phyloP scores from a whole-genome alignment of 2,888 invertebrate species.

The Mythimna pallens region DNA sequence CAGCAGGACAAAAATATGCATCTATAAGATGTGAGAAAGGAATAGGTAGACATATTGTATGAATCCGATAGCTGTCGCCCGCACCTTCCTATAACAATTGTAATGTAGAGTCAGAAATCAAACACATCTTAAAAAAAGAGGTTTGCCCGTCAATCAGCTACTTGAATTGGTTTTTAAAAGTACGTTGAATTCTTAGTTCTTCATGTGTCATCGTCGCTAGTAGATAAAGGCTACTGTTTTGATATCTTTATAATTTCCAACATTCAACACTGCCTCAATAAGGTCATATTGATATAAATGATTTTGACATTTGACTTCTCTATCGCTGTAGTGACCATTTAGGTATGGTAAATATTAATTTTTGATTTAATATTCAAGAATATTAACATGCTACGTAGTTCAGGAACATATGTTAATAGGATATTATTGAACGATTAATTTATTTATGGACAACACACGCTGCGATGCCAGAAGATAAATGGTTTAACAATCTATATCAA shows the following conservation, averaged over 20 bases:
- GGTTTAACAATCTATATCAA: conserved; percentile 35
- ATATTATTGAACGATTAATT: conserved; percentile 37
- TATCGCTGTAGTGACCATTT: conserved; percentile 21
- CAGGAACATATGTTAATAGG: conserved; percentile 27
- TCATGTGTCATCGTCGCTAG: neutral
- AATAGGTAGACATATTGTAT: too few species aligned
- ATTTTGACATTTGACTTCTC: conserved; percentile 45
- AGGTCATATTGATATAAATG: conserved; percentile 33
- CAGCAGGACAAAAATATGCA: too few species aligned
- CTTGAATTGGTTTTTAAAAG: neutral
- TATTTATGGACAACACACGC: conserved; percentile 45
- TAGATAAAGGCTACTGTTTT: conserved; percentile 18
- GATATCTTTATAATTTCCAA: conserved; percentile 19
- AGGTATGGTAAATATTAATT: conserved; percentile 14
- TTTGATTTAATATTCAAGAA: conserved; percentile 10
- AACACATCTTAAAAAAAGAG: too few species aligned
- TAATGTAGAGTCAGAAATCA: too few species aligned
- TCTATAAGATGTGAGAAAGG: too few species aligned
- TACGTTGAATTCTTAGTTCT: neutral
- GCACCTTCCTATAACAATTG: too few species aligned
- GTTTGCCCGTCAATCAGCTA: too few species aligned
- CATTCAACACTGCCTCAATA: conserved; percentile 15
- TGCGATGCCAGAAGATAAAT: conserved; percentile 48
- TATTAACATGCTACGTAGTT: conserved; percentile 2
- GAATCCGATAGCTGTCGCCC: too few species aligned